A percentile compares a stretch with the other conserved stretches of the same genome.
Evolutionary conservation across 2,113 vertebrate species (phyloP).

Genomic region (Ploceus nigricollis): DNA sequence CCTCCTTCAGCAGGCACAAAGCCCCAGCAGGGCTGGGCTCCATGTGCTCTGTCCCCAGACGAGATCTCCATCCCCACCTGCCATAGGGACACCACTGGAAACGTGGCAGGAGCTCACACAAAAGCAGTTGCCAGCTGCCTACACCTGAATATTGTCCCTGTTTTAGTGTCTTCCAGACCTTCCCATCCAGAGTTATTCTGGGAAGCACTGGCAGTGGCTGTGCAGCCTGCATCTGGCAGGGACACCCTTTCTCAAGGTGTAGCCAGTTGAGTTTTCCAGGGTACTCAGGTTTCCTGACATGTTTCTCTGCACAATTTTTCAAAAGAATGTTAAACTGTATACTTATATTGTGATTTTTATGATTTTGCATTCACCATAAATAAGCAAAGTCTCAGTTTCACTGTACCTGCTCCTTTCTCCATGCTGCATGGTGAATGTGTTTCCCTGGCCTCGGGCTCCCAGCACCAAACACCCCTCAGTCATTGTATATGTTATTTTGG

Average conservation of each 20-base stretch:
- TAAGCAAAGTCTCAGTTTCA: background rate
- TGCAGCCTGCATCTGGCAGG: background rate
- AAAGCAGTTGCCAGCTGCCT: background rate
- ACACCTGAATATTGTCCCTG: background rate
- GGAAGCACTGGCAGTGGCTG: accelerated
- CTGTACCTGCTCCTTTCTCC: no score
- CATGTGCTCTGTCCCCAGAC: background rate
- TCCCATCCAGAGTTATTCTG: accelerated
- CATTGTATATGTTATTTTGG: accelerated
- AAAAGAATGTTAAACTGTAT: accelerated
- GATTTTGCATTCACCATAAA: background rate
- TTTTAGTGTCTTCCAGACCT: background rate
- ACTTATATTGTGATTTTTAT: background rate
- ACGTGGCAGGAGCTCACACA: background rate
- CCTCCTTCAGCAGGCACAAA: background rate
- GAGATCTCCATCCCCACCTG: background rate
- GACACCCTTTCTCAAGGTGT: background rate
- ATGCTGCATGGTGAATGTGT: accelerated
- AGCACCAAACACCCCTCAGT: background rate
- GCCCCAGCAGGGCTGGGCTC: background rate
- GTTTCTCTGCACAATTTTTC: background rate
- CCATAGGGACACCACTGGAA: accelerated
- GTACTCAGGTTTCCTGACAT: accelerated
- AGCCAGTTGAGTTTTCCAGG: background rate
- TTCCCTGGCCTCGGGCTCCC: background rate